phyloP scores from a whole-genome alignment of 2,113 vertebrate species.

The Gorsachius goisagi region DNA sequence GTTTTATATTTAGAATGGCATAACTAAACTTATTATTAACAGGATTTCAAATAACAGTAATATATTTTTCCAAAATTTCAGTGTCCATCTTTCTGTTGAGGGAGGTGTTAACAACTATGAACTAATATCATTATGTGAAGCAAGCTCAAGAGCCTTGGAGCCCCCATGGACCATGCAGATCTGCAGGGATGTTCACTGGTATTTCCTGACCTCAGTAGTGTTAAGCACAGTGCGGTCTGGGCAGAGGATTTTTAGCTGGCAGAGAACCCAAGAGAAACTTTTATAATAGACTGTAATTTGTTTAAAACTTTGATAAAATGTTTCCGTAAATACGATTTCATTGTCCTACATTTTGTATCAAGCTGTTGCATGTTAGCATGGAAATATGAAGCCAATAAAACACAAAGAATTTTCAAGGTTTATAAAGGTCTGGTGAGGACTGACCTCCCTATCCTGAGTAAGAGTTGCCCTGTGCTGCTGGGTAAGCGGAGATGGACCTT shows the following conservation, averaged over 20 bases:
- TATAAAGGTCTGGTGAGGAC: not conserved
- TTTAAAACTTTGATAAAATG: not conserved
- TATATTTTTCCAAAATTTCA: not conserved
- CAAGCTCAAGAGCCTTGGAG: not conserved
- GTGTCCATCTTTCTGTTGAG: too few relatives aligned
- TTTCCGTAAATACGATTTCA: not conserved
- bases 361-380: not conserved
- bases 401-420: not conserved
- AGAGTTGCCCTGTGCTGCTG: not conserved
- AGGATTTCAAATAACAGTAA: not conserved
- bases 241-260: not conserved
- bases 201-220: not conserved
- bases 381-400: not conserved
- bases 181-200: not conserved
- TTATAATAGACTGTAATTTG: not conserved
- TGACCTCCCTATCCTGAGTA: not conserved
- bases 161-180: not conserved
- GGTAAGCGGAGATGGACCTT: not conserved
- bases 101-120: not conserved
- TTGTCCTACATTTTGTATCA: not conserved
- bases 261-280: not conserved
- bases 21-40: not conserved
- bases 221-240: not conserved
- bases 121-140: fast-evolving
- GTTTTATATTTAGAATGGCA: not conserved